Evolutionary conservation across 2,113 vertebrate species (phyloP), one percentile per base, ranked within the genome.

Genomic region (Prochilodus magdalenae): DNA sequence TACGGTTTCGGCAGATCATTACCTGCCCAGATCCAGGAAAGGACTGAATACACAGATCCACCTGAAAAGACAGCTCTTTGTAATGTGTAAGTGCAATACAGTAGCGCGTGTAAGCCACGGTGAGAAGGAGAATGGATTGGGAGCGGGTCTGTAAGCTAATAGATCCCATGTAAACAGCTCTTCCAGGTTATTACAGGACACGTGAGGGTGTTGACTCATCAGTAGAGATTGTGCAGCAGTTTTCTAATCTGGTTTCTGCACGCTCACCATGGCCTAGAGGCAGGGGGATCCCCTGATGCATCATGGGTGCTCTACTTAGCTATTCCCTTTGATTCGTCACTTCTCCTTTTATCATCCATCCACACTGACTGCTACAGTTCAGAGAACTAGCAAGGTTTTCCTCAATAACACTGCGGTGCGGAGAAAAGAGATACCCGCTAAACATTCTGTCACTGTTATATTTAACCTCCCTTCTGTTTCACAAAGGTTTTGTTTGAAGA

Each of bases 211-310:
- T 24, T 67, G 65, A 67, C 65, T 67, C 65, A 67, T 67, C 65
- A 36, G n/a, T 14, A 70, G 36, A 44, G 66, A 36, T 36, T 30
- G 16, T 20, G 30, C 65, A 36, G 57, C 57, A 44, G 16, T 70
- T 44, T 70, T 44, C 8, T 70, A 70, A 44, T 70, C 66, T 44
- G 66, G 33, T 67, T 67, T 67, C 65, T 67, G 65, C 65, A 67
- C 18, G 11, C 7, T 40, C 66, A 70, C 66, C 66, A 70, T 2
- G 5, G 33, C 66, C 66, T 70, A 8, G 22, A 40, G 66, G 18
- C 33, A 44, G n/a, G 20, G 22, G 57, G 20, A 67, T 67, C 5
- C 66, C 66, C 33, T 67, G 36, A 44, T 70, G 24, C 66, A 44
- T 44, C 24, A 24, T 44, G 57, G 57, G 57, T 26, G 24, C 57